Conservation (phyloP, 2,113 vertebrate species). For the Sinocyclocheilus anshuiensis region DNA sequence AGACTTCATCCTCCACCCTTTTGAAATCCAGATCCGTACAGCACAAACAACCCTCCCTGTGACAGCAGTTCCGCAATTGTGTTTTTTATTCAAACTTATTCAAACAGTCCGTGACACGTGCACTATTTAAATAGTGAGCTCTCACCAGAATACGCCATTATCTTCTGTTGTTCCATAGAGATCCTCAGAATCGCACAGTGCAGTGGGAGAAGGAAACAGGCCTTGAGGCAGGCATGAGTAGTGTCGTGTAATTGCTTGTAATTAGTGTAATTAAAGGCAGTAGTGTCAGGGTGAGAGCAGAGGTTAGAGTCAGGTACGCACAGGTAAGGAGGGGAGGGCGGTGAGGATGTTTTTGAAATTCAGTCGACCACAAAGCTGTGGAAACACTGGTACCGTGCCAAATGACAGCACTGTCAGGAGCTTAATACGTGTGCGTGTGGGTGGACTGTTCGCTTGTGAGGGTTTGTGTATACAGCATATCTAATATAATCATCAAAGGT, state of each 20-base stretch:
- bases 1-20: not conserved
- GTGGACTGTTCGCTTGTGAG: not conserved
- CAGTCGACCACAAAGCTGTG: constrained; percentile 15
- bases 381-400: constrained; percentile 9
- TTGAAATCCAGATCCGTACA: constrained; percentile 1
- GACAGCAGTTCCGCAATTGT: not conserved
- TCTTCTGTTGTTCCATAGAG: constrained; percentile 7
- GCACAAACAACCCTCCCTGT: constrained; percentile 11
- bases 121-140: not conserved
- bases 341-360: constrained; percentile 31
- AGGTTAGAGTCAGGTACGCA: constrained; percentile 29
- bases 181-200: not conserved
- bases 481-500: not conserved
- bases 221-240: constrained; percentile 45
- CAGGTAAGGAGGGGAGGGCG: not conserved
- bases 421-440: not conserved
- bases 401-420: constrained; percentile 5
- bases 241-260: constrained; percentile 57
- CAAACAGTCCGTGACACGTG: not conserved
- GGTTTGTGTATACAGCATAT: not conserved
- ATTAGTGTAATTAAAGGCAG: constrained; percentile 55
- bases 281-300: constrained; percentile 31
- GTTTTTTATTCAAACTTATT: not conserved
- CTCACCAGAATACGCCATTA: not conserved
- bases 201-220: constrained; percentile 21